These are phyloP conservation scores for Heterocephalus glaber DNA, from an alignment of 2,113 vertebrate species.

Conservation along the genomic window DNA sequence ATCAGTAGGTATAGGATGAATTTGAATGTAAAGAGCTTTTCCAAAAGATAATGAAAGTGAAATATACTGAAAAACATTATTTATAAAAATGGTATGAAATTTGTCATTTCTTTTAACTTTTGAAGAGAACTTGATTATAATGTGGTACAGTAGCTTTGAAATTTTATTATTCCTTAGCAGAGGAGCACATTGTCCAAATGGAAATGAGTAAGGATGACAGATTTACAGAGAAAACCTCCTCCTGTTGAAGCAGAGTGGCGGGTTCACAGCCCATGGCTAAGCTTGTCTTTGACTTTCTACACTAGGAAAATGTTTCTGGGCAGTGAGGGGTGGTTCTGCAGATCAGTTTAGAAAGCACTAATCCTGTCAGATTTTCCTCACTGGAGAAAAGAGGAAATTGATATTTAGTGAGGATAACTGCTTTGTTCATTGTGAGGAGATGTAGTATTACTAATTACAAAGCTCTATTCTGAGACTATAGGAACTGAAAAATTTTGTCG, in stretches of 20 bases:
- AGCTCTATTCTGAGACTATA: not conserved
- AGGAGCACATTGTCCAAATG: not conserved
- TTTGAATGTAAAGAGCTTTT: not conserved
- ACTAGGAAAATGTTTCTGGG: not conserved
- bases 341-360: not conserved
- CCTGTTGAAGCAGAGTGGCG: not conserved
- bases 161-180: not conserved
- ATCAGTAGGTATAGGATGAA: not conserved
- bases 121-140: not conserved
- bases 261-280: not conserved
- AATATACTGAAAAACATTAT: not conserved
- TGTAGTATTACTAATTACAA: not conserved
- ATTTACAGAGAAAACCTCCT: not conserved
- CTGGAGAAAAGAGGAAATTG: slow-evolving; percentile 18
- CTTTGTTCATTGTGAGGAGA: not conserved
- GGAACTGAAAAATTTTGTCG: not conserved
- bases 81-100: not conserved
- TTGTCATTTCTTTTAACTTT: not conserved
- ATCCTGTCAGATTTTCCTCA: not conserved
- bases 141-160: not conserved
- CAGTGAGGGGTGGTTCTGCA: too few relatives aligned
- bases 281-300: not conserved
- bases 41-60: not conserved
- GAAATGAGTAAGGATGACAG: not conserved
- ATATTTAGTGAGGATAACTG: not conserved